These are phyloP conservation scores for Ophion obscuratus DNA, from an alignment of 2,888 invertebrate species.

Conservation along the genomic window DNA sequence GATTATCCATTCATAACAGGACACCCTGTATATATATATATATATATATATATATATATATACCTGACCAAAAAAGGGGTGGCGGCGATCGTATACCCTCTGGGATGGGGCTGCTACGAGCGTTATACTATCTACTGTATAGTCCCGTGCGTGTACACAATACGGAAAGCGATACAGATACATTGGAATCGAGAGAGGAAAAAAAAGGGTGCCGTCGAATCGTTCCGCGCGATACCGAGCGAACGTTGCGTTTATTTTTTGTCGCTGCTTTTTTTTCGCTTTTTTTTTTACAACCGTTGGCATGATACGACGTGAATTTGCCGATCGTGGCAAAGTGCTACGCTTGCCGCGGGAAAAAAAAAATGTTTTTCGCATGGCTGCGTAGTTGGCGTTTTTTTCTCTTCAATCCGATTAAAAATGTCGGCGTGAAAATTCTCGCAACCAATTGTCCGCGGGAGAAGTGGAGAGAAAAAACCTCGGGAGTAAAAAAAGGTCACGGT, in stretches of 20 bases:
- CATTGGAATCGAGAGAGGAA: conserved; percentile 16
- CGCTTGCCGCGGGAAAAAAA: conserved; percentile 45
- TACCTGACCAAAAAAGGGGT: background rate
- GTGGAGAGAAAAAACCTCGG: background rate
- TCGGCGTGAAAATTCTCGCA: conserved; percentile 28
- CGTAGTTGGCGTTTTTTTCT: background rate
- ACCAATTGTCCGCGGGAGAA: conserved; percentile 9
- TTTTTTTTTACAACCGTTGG: conserved; percentile 38
- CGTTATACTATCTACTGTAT: conserved; percentile 55
- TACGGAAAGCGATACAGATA: conserved; percentile 43
- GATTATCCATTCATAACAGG: too few relatives aligned
- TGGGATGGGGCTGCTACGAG: conserved; percentile 38
- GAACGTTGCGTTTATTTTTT: conserved; percentile 18
- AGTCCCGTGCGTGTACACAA: conserved; percentile 43
- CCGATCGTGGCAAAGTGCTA: conserved; percentile 67
- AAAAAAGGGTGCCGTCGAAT: conserved; percentile 40
- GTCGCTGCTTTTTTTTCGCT: conserved; percentile 26
- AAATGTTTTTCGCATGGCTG: conserved; percentile 34
- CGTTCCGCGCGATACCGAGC: conserved; percentile 31
- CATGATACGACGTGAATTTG: conserved; percentile 69
- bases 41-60: background rate
- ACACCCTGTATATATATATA: background rate
- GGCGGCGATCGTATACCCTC: conserved; percentile 24
- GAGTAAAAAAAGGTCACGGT: background rate
- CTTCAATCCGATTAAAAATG: conserved; percentile 4